Percentiles rank a stretch among this genome's conserved stretches.
Conservation (phyloP, 2,888 invertebrate species). For the Epinotia bilunana region DNA sequence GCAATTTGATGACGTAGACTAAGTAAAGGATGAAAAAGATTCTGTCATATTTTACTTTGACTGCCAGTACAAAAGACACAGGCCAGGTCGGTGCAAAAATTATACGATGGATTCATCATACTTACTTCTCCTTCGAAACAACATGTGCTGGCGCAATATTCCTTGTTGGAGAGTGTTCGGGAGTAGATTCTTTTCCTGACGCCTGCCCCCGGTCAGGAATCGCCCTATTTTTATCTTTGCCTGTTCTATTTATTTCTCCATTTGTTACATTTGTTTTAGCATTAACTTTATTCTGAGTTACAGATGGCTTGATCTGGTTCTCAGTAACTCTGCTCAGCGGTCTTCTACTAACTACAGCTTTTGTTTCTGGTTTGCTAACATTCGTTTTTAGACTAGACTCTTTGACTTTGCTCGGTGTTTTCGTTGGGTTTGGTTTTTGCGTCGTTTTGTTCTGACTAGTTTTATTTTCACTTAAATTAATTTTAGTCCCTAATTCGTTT, state of each 20-base stretch:
- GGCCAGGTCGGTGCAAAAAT: no score
- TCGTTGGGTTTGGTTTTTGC: conserved; percentile 78
- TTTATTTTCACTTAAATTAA: conserved; percentile 78
- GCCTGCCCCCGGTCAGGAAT: conserved; percentile 84
- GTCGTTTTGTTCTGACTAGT: conserved; percentile 78
- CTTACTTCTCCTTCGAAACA: conserved; percentile 66
- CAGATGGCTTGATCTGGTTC: conserved; percentile 62
- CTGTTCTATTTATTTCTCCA: conserved; percentile 64
- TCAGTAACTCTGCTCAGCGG: conserved; percentile 70
- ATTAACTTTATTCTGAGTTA: conserved; percentile 56
- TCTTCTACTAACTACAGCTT: conserved; percentile 61
- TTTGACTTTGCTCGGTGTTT: conserved; percentile 78
- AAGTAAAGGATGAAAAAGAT: no score
- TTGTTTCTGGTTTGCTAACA: conserved; percentile 58
- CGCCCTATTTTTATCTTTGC: conserved; percentile 65
- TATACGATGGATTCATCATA: conserved; percentile 19
- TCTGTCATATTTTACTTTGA: no score
- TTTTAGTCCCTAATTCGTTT: conserved; percentile 77
- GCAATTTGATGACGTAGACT: no score
- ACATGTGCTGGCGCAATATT: conserved; percentile 59
- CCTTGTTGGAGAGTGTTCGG: conserved; percentile 84
- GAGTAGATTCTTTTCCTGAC: conserved; percentile 86
- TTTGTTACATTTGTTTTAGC: conserved; percentile 57
- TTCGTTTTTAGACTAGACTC: conserved; percentile 78
- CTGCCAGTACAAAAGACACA: no score